A percentile compares a stretch with the other conserved stretches of the same genome.
These are phyloP conservation scores for Macrophya alboannulata DNA, from an alignment of 2,888 invertebrate genomes.

Conservation along the genomic window DNA sequence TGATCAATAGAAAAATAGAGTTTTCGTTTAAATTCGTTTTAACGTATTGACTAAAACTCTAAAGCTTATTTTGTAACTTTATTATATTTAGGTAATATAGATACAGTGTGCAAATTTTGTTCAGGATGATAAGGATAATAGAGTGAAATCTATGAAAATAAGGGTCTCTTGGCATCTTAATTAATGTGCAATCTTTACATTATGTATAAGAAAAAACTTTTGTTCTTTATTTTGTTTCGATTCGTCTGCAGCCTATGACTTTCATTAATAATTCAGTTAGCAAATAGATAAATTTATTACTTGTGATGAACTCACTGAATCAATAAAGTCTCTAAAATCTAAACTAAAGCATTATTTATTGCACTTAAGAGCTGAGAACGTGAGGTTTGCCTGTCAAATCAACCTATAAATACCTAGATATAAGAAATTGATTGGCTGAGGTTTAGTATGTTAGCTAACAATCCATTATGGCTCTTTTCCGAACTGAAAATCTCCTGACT, in stretches of 20 bases:
- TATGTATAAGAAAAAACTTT: conserved; percentile 9
- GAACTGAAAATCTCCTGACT: neutral
- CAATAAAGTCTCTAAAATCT: neutral
- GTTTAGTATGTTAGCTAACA: too few relatives aligned
- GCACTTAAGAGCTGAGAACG: neutral
- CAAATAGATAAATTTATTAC: neutral
- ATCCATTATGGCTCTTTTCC: neutral
- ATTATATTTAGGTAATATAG: neutral
- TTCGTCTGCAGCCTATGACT: neutral
- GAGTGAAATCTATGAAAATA: conserved; percentile 14
- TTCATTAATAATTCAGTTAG: neutral
- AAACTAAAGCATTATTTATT: neutral
- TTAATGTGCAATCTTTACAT: conserved; percentile 32
- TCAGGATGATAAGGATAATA: neutral
- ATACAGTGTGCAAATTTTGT: conserved; percentile 16
- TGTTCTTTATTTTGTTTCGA: neutral
- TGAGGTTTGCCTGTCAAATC: neutral
- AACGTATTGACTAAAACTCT: conserved; percentile 21
- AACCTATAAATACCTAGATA: neutral
- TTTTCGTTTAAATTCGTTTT: neutral
- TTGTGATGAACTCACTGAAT: neutral
- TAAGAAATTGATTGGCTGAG: neutral
- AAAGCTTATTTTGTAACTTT: conserved; percentile 18
- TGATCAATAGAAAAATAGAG: conserved; percentile 40
- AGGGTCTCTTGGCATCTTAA: neutral